A percentile compares a stretch with the other conserved stretches of the same genome.
Evolutionary conservation across 2,888 invertebrate species (phyloP).

Genomic region (Noctuana brunneofusca): DNA sequence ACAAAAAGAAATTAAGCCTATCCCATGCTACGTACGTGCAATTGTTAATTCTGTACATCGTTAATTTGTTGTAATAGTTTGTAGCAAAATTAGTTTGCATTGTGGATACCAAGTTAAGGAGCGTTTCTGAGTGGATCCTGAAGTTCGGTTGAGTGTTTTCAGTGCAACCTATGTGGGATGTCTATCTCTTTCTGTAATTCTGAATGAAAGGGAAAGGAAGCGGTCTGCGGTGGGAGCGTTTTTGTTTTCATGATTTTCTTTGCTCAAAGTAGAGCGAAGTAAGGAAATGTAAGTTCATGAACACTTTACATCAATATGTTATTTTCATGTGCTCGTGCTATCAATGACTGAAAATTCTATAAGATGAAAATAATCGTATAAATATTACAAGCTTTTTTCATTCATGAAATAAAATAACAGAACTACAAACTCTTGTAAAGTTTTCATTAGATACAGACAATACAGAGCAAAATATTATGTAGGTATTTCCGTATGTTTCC

Average conservation of each 20-base stretch:
- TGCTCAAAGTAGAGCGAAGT: slow-evolving; percentile 64
- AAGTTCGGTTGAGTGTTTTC: slow-evolving; percentile 74
- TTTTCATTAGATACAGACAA: background rate
- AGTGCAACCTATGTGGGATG: slow-evolving; percentile 68
- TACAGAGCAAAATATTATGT: slow-evolving; percentile 3
- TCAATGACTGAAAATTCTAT: background rate
- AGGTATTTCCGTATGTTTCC: background rate
- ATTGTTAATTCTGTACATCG: slow-evolving; percentile 44
- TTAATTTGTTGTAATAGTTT: slow-evolving; percentile 5
- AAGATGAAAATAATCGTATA: background rate
- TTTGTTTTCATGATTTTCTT: slow-evolving; percentile 74
- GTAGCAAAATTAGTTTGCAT: slow-evolving; percentile 19
- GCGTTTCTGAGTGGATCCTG: slow-evolving; percentile 64
- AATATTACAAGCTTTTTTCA: background rate
- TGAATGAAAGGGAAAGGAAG: slow-evolving; percentile 76
- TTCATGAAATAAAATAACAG: background rate
- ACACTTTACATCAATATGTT: background rate
- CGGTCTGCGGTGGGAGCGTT: slow-evolving; percentile 61
- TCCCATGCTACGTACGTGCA: slow-evolving; percentile 51
- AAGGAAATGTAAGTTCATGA: slow-evolving; percentile 65
- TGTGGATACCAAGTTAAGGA: slow-evolving; percentile 37
- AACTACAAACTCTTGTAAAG: background rate
- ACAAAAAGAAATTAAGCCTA: slow-evolving; percentile 36
- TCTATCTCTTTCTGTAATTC: slow-evolving; percentile 64
- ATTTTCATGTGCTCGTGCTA: background rate